Evolutionary conservation across 92 coral and sea anemone genomes (phyloP).

Genomic region (Siderastrea radians): DNA sequence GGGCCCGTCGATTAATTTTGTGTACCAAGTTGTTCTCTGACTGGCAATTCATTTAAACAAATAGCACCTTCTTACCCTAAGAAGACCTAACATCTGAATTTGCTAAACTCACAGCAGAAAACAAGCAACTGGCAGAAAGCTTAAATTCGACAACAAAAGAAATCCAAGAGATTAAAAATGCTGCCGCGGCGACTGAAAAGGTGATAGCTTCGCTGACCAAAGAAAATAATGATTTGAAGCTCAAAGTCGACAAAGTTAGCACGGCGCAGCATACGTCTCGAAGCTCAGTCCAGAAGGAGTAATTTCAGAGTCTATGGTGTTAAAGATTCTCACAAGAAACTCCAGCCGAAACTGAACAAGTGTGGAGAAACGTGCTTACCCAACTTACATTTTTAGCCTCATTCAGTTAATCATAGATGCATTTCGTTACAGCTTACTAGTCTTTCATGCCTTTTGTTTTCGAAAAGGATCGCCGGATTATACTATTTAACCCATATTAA

Average conservation of each 20-base stretch:
- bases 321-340: not conserved
- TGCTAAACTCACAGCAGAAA: not conserved
- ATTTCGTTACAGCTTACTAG: too few relatives aligned
- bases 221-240: not conserved
- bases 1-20: too few relatives aligned
- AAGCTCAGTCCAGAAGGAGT: not conserved
- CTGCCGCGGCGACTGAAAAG: not conserved
- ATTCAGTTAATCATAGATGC: too few relatives aligned
- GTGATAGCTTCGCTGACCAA: not conserved
- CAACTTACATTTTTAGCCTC: too few relatives aligned
- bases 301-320: not conserved
- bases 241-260: not conserved
- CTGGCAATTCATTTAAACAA: too few relatives aligned
- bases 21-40: too few relatives aligned
- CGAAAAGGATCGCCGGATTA: too few relatives aligned
- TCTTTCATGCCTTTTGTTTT: too few relatives aligned
- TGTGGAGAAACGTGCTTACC: not conserved
- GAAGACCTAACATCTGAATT: not conserved
- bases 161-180: not conserved
- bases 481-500: too few relatives aligned
- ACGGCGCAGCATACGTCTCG: not conserved
- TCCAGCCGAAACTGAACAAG: not conserved
- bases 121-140: not conserved
- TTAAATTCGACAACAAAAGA: not conserved
- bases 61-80: too few relatives aligned